Base-by-base conservation (phyloP, 2,113 vertebrate genomes). In the Andinoacara biseriatus region DNA sequence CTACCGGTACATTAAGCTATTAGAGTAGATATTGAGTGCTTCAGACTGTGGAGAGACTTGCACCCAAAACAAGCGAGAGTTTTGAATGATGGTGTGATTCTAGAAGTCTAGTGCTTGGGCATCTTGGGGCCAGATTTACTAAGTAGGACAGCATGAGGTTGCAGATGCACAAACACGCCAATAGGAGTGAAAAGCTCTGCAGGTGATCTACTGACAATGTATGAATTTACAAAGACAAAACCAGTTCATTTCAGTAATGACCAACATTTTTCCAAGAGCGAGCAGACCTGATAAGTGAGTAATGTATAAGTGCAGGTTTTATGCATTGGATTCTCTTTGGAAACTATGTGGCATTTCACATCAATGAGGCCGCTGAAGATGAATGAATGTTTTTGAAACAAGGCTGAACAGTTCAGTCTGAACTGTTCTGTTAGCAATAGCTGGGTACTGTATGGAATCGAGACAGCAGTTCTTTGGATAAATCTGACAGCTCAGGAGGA, bases 1-100 rank as follows among this genome's bases (percentile, higher is more conserved):
- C 87, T 78, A 81, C 31, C 38, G 40, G 38, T 69, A 78, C 67
- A 74, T 74, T 58, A 35, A 69, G 77, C 74, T 69, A 75, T 69
- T 76, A 43, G 18, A 67, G 74, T 38, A 18, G 38, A 80, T 74
- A 18, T 15, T 58, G 56, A 80, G 26, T 29, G 40, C 59, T 81
- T 59, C 56, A 65, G 33, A 80, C 49, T 43, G 4, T n/a, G 46
- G 10, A 80, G 35, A 3, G 29, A 15, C 58, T 35, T 20, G 9
- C 20, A 54, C 22, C 63, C 61, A 22, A 57, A 78, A 63, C 38
- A 76, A 40, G 24, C 38, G 35, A 20, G 18, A 15, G 20, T 72
- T 86, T 49, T 63, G 24, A 69, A 81, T 80, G 10, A 14, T 35
- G 69, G 62, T 31, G 49, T 1, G 5, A 57, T 74, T 79, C 9